Conservation (phyloP, 2,888 invertebrate species). For the Leptinotarsa rubiginosa region DNA sequence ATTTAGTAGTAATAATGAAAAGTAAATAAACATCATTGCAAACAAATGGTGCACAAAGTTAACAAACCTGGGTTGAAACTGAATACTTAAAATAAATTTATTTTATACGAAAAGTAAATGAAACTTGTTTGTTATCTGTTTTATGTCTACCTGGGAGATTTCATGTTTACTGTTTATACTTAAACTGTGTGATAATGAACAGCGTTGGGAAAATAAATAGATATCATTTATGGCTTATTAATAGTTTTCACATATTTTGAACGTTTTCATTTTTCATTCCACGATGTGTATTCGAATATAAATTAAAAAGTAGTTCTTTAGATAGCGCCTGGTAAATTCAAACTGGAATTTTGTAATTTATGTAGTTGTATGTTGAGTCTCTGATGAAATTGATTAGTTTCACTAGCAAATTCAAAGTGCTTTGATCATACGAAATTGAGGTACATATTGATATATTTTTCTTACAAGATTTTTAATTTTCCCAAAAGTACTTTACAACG, state of each 20-base stretch:
- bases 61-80: constrained; percentile 29
- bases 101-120: constrained; percentile 41
- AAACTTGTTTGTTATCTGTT: constrained; percentile 39
- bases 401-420: no score
- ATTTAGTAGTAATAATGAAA: constrained; percentile 43
- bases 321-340: not conserved
- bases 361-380: no score
- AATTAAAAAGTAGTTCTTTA: not conserved
- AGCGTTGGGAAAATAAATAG: constrained; percentile 25
- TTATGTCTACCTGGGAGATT: constrained; percentile 26
- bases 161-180: constrained; percentile 34
- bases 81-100: constrained; percentile 46
- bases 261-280: not conserved
- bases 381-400: no score
- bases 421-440: no score
- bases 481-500: no score
- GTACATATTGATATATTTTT: no score
- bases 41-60: constrained; percentile 23
- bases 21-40: constrained; percentile 25
- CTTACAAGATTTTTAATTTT: no score
- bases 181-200: constrained; percentile 30
- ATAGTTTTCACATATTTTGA: not conserved
- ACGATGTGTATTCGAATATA: not conserved
- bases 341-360: no score
- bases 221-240: not conserved